Base-by-base conservation (phyloP, 1,140 invertebrate species). In the Drosophila nasuta region DNA sequence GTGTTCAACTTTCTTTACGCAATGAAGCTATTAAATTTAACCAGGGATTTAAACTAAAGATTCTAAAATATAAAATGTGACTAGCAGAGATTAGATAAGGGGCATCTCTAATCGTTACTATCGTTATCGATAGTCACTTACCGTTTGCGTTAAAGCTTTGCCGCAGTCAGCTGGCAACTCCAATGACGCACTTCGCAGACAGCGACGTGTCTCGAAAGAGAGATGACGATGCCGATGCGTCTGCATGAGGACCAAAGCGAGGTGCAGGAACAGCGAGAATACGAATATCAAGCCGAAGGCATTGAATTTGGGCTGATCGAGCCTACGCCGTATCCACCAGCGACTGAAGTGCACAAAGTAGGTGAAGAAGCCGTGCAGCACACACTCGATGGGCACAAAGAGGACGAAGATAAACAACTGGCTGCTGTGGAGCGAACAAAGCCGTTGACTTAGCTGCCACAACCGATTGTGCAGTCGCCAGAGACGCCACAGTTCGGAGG, bases 281-380 rank as follows among this genome's bases (percentile, higher is more conserved):
- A 51, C 13, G 3, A 51, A 80, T 6, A 49, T 11, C 0, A 63
- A 38, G 8, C 41, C 64, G 6, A 11, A 62, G 4, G 10, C 17
- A 45, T 81, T 88, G 0, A 65, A 2, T 13, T 43, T 73, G 0
- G 51, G 13, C 0, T 6, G 13, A 0, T 46, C 28, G 3, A 56
- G 62, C 7, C 17, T 75, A 8, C 63, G 62, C 7, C 65, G 17
- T 1, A 10, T 2, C 7, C 79, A 79, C 28, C 79, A 83, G 17
- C 51, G 48, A 57, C 85, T 89, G 51, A 73, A 78, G 5, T 48
- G 28, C 35, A 83, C 69, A 20, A 81, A 88, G 57, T 88, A 88
- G 0, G 45, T 35, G 56, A 89, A 57, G 46, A 88, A 88, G 5
- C 49, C n/a, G 3, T 88, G 81, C 0, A 79, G 15, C 13, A 76